Base-by-base conservation (phyloP, 2,113 vertebrate genomes). In the Mastomys coucha region DNA sequence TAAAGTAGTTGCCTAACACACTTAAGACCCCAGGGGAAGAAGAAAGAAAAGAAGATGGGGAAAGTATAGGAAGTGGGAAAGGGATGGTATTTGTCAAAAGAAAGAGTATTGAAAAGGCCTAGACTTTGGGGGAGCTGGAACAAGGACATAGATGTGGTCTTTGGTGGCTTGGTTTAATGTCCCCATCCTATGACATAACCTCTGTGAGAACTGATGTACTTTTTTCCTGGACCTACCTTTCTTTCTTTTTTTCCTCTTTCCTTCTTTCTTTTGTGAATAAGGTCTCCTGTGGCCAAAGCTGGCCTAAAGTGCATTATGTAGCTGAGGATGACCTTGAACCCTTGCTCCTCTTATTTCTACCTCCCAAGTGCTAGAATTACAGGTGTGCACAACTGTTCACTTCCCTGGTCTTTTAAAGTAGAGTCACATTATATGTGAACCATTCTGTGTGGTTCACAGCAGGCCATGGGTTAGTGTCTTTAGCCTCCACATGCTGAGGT, bases 151-250 rank as follows among this genome's bases (percentile, higher is more conserved):
- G 63, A 82, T 72, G 51, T 42, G 31, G 17, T 45, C 69, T 92
- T 39, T 77, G 36, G n/a, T 73, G 63, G 28, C 73, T 90, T 95
- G 31, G 31, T n/a, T 63, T 88, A 88, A 76, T 24, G 69, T 88
- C 91, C 53, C 88, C 90, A 31, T 53, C 97, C 26, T 39, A 85
- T 69, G 36, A 80, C 16, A 81, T 93, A 16, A 73, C n/a, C 65
- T 95, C 94, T 28, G 0, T 75, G 26, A 94, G 36, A 49, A 39
- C 90, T 65, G 28, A 67, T 86, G 31, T 67, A 28, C 28, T 20
- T 20, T 82, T 58, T 81, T 24, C 53, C 53, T 81, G 78, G 26
- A 49, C 26, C 75, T 51, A 4, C 7, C 45, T 77, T 51, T 33
- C 75, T 49, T 77, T 14, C 13, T 36, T 80, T 80, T 31, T 56